These are phyloP conservation scores for Ganaspis sp. DNA, from an alignment of 1,140 invertebrate genomes.

Conservation along the genomic window DNA sequence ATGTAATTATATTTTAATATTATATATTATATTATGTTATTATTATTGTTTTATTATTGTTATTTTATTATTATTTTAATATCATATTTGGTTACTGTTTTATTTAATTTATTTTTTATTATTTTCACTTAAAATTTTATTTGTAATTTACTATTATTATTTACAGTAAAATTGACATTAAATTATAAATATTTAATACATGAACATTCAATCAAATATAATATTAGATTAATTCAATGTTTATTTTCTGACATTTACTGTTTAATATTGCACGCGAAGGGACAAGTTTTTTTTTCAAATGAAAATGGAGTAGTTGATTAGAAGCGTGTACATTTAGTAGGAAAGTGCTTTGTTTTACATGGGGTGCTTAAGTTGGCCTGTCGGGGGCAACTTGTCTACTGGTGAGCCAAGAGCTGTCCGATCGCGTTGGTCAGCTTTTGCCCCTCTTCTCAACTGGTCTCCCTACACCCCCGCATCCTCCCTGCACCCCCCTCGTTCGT, in stretches of 20 bases:
- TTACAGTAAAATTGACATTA: no score
- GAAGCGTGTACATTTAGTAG: not conserved
- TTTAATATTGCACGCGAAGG: not conserved
- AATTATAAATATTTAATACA: no score
- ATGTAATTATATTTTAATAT: no score
- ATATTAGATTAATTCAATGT: no score
- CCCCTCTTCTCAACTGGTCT: conserved; percentile 64
- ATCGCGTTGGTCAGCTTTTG: conserved; percentile 68
- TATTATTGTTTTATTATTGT: no score
- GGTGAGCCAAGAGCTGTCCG: conserved; percentile 63
- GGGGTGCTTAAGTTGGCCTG: conserved; percentile 58
- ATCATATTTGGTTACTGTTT: no score
- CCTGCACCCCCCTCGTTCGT: conserved; percentile 42
- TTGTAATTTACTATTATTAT: no score
- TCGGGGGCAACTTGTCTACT: conserved; percentile 70
- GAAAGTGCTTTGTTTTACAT: conserved; percentile 8
- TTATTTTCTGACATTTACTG: no score
- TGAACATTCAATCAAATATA: no score
- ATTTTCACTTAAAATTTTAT: conserved; percentile 13
- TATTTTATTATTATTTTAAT: no score
- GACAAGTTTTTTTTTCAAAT: conserved; percentile 11
- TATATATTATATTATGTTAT: no score
- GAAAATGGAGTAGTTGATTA: not conserved
- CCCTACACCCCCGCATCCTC: conserved; percentile 42
- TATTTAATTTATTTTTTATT: no score